Conservation (phyloP, 2,888 invertebrate genomes). For the Gryllus longicercus region DNA sequence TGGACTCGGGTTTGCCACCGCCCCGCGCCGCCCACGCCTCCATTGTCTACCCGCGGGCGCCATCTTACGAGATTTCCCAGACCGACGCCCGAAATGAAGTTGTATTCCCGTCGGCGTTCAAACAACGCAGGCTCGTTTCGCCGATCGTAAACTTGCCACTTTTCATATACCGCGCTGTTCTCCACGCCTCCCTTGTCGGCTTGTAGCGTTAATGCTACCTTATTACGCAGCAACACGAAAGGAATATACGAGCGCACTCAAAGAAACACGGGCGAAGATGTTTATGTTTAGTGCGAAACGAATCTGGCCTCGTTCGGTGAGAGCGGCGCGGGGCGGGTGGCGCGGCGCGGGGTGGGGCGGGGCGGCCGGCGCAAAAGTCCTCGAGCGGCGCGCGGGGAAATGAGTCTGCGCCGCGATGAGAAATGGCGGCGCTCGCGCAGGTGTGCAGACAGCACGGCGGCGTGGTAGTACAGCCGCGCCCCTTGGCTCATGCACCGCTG, state of each 20-base stretch:
- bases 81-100: neutral
- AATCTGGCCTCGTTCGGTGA: neutral
- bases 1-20: neutral
- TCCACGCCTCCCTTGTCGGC: slow-evolving; percentile 8
- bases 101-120: slow-evolving; percentile 11
- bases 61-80: slow-evolving; percentile 1
- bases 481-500: too few species aligned
- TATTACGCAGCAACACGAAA: slow-evolving; percentile 17
- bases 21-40: neutral
- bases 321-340: neutral
- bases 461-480: too few species aligned
- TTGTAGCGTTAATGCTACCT: slow-evolving; percentile 11
- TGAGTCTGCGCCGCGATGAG: too few species aligned
- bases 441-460: too few species aligned
- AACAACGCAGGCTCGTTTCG: slow-evolving; percentile 1
- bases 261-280: slow-evolving; percentile 17
- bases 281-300: slow-evolving; percentile 7
- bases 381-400: too few species aligned
- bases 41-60: slow-evolving; percentile 2
- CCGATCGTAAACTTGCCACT: slow-evolving; percentile 17
- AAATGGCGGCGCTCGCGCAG: too few species aligned
- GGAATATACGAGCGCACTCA: slow-evolving; percentile 17
- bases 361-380: too few species aligned
- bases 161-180: neutral
- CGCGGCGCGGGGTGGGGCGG: neutral